Conservation (phyloP, 2,888 invertebrate species). For the Drosophila differens region DNA sequence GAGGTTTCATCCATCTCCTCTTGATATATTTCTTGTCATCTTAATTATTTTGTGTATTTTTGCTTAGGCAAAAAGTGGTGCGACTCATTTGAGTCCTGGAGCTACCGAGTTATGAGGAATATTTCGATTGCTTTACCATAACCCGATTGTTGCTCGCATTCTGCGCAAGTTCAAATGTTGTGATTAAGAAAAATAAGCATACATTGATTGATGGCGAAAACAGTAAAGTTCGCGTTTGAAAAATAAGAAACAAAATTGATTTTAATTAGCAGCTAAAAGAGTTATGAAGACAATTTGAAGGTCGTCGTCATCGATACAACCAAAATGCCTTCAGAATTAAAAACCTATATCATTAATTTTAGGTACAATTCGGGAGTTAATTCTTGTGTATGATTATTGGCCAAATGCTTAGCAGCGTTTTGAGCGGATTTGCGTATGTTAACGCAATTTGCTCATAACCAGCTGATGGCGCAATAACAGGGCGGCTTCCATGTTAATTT, state of each 20-base stretch:
- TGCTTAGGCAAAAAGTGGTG: not conserved
- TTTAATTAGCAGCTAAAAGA: not conserved
- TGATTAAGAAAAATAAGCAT: not conserved
- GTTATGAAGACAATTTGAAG: too few relatives aligned
- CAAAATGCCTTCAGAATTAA: not conserved
- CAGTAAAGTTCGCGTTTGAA: not conserved
- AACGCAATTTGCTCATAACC: conserved; percentile 2
- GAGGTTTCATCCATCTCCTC: not conserved
- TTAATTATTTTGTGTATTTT: not conserved
- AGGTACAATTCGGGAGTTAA: not conserved
- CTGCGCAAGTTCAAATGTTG: conserved; percentile 1
- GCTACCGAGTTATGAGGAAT: conserved; percentile 20
- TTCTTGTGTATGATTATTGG: too few relatives aligned
- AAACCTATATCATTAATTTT: not conserved
- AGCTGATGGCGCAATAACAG: not conserved
- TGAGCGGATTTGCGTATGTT: not conserved
- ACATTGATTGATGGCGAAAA: conserved; percentile 1
- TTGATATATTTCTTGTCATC: not conserved
- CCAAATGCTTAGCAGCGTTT: too few relatives aligned
- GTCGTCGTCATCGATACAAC: not conserved
- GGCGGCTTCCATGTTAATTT: not conserved
- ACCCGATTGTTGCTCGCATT: conserved; percentile 7
- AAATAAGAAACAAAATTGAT: not conserved
- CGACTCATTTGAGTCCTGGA: not conserved
- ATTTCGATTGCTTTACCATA: conserved; percentile 13